Percentiles rank a stretch among this genome's conserved stretches.
These are phyloP conservation scores for Pluvianellus socialis DNA, from an alignment of 2,113 vertebrate species.

Conservation along the genomic window DNA sequence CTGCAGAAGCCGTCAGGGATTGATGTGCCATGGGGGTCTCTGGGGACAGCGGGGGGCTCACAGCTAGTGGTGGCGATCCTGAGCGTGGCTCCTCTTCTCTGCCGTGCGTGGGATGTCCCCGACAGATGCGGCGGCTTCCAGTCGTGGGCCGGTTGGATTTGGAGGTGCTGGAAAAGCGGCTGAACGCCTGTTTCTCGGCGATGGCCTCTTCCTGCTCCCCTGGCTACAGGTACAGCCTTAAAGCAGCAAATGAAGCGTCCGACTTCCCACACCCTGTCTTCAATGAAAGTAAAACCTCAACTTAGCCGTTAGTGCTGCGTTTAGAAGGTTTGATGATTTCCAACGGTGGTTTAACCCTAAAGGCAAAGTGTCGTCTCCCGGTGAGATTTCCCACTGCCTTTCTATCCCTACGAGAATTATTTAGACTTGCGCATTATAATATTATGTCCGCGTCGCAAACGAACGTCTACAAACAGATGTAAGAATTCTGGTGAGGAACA, in stretches of 20 bases:
- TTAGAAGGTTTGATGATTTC: background rate
- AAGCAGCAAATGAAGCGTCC: background rate
- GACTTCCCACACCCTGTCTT: background rate
- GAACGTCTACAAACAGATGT: background rate
- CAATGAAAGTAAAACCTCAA: background rate
- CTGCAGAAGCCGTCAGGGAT: background rate
- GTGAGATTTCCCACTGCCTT: background rate
- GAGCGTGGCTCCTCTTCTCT: background rate
- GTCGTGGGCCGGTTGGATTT: too few species aligned
- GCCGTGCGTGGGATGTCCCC: background rate
- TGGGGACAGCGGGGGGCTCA: fast-evolving
- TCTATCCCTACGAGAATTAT: background rate
- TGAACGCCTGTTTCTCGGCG: background rate
- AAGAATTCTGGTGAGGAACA: background rate
- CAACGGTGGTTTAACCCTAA: background rate
- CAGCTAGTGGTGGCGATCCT: too few species aligned
- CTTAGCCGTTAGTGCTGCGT: background rate
- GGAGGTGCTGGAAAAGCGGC: background rate
- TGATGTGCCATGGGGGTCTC: fast-evolving
- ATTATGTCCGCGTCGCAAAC: too few species aligned
- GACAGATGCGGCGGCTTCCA: fast-evolving
- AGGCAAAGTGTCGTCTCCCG: background rate
- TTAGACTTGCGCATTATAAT: background rate
- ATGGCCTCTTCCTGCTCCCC: background rate
- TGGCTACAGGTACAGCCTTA: background rate